Percentiles rank a stretch among this genome's conserved stretches.
These are phyloP conservation scores for Mythimna pallens DNA, from an alignment of 2,888 invertebrate genomes.

Conservation along the genomic window DNA sequence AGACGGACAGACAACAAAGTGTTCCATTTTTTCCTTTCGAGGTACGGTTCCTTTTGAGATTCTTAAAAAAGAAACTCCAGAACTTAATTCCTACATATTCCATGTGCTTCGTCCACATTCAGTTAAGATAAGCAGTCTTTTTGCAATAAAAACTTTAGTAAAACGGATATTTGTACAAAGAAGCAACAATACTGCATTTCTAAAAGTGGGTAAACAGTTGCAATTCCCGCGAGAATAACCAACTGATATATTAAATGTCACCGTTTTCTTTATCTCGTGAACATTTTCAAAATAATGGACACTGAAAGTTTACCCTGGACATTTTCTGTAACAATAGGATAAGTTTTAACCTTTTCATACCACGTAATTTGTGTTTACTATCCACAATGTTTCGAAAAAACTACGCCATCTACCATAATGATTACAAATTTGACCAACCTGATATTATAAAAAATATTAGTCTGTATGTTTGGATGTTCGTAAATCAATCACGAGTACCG, in stretches of 20 bases:
- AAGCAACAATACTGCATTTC: conserved; percentile 36
- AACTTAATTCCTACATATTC: background rate
- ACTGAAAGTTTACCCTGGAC: conserved; percentile 23
- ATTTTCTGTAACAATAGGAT: conserved; percentile 8
- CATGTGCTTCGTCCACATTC: background rate
- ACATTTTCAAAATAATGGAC: conserved; percentile 50
- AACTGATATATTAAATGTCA: conserved; percentile 54
- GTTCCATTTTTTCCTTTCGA: too few species aligned
- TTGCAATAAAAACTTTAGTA: conserved; percentile 5
- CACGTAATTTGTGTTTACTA: too few species aligned
- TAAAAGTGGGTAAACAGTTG: conserved; percentile 47
- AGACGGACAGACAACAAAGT: too few species aligned
- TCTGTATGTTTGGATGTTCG: background rate
- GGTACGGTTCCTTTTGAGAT: too few species aligned
- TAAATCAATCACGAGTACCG: too few species aligned
- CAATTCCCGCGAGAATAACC: conserved; percentile 46
- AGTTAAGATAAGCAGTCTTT: conserved; percentile 2
- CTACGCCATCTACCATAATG: too few species aligned
- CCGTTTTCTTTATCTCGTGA: conserved; percentile 44
- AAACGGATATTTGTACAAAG: conserved; percentile 14
- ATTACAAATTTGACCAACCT: background rate
- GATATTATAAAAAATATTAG: conserved; percentile 7
- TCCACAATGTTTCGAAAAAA: too few species aligned
- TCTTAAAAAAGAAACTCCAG: too few species aligned
- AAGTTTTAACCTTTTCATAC: conserved; percentile 9